Percentiles rank a stretch among this genome's conserved stretches.
Conservation (phyloP, 37 sponge, comb jelly and placozoan species). For the Agelas oroides region DNA sequence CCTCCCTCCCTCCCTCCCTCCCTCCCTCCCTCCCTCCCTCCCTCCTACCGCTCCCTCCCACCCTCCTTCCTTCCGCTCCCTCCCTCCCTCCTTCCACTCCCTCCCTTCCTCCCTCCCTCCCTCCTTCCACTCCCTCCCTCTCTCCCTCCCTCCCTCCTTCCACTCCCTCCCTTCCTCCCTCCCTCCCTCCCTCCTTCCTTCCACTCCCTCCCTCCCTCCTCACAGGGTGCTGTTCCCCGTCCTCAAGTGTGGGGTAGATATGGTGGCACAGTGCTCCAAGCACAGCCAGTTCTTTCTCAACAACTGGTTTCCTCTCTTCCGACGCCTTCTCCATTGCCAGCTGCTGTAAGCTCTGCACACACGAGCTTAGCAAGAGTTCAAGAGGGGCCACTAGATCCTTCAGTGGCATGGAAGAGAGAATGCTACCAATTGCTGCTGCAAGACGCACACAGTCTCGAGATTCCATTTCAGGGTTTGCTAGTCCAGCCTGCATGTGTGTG, state of each 20-base stretch:
- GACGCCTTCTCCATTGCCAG: constrained; percentile 33
- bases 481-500: constrained; percentile 50
- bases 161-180: too few species aligned
- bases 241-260: constrained; percentile 46
- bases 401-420: constrained; percentile 62
- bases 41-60: too few species aligned
- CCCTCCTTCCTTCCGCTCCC: too few species aligned
- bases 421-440: constrained; percentile 62
- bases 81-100: too few species aligned
- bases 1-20: too few species aligned
- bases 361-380: constrained; percentile 18
- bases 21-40: too few species aligned
- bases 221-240: constrained; percentile 77
- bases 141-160: too few species aligned
- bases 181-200: too few species aligned
- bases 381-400: constrained; percentile 29
- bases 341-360: constrained; percentile 22
- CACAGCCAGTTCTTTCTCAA: constrained; percentile 61
- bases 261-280: constrained; percentile 58
- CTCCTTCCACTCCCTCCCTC: too few species aligned
- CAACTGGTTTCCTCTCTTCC: constrained; percentile 10
- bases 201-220: constrained; percentile 29
- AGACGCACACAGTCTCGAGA: constrained; percentile 46
- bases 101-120: too few species aligned
- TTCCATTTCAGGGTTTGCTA: constrained; percentile 31